Conservation (phyloP, 1,140 invertebrate species). For the Pogonomyrmex californicus region DNA sequence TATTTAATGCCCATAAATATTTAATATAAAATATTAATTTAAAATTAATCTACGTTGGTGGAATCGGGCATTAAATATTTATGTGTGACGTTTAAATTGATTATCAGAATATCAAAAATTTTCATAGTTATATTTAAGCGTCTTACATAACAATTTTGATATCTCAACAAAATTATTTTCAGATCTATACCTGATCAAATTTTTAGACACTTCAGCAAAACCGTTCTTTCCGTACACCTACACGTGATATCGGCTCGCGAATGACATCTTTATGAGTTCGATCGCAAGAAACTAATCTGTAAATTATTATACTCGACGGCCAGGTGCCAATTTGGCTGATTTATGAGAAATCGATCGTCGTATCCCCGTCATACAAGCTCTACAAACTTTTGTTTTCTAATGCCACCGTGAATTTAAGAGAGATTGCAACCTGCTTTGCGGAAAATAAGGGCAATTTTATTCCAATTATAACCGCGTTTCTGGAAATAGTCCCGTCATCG, state of each 20-base stretch:
- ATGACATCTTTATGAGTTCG: slow-evolving; percentile 29
- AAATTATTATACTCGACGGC: slow-evolving; percentile 24
- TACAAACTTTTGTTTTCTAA: not conserved
- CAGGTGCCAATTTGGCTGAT: not conserved
- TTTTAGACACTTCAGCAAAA: too few relatives aligned
- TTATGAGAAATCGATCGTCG: not conserved
- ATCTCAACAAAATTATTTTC: too few relatives aligned
- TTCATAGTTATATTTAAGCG: too few relatives aligned
- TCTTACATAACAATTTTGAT: too few relatives aligned
- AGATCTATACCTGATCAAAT: too few relatives aligned
- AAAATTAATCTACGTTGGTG: too few relatives aligned
- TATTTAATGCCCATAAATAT: too few relatives aligned
- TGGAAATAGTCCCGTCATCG: slow-evolving; percentile 49
- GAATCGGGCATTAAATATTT: too few relatives aligned
- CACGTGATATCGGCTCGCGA: slow-evolving; percentile 6
- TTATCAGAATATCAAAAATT: too few relatives aligned
- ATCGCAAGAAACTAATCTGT: not conserved
- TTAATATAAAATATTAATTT: too few relatives aligned
- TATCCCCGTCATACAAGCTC: not conserved
- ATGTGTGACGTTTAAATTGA: too few relatives aligned
- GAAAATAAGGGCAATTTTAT: slow-evolving; percentile 39
- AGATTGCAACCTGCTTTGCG: slow-evolving; percentile 25
- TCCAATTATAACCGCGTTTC: slow-evolving; percentile 32
- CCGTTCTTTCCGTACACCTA: too few relatives aligned
- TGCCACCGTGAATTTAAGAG: not conserved